These are phyloP conservation scores for Coronaproctus castanopsis DNA, from an alignment of 2,888 invertebrate genomes.

Conservation along the genomic window DNA sequence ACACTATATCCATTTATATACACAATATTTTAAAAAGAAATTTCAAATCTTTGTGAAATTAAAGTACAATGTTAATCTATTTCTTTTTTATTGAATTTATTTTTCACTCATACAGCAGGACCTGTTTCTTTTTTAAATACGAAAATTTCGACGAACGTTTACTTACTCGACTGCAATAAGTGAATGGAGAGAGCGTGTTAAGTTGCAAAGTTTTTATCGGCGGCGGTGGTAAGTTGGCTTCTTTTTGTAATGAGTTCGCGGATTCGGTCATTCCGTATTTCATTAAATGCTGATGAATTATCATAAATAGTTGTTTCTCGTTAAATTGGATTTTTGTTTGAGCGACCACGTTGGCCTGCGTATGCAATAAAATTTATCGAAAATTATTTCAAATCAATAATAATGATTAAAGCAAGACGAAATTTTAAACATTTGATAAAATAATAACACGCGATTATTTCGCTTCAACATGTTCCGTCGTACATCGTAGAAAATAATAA, in stretches of 20 bases:
- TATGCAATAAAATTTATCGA: too few relatives aligned
- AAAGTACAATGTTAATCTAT: too few relatives aligned
- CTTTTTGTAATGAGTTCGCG: constrained; percentile 50
- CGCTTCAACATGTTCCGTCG: too few relatives aligned
- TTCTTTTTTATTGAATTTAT: too few relatives aligned
- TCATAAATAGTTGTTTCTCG: constrained; percentile 72
- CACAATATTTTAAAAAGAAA: too few relatives aligned
- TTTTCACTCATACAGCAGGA: too few relatives aligned
- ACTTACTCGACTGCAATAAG: constrained; percentile 20
- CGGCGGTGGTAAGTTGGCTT: constrained; percentile 46
- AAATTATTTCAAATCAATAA: constrained; percentile 10
- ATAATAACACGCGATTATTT: constrained; percentile 3
- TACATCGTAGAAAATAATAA: too few relatives aligned
- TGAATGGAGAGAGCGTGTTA: constrained; percentile 27
- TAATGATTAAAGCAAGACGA: not conserved
- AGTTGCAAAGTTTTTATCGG: constrained; percentile 21
- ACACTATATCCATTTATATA: too few relatives aligned
- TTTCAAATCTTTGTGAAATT: too few relatives aligned
- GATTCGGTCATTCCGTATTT: constrained; percentile 52
- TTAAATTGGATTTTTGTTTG: constrained; percentile 91
- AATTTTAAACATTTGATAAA: constrained; percentile 1
- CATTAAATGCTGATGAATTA: constrained; percentile 72
- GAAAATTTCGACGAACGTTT: too few relatives aligned
- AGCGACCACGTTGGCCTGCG: constrained; percentile 83
- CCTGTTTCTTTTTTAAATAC: too few relatives aligned